These are phyloP conservation scores for Vulpes vulpes DNA, from an alignment of 2,113 vertebrate genomes.

Conservation along the genomic window DNA sequence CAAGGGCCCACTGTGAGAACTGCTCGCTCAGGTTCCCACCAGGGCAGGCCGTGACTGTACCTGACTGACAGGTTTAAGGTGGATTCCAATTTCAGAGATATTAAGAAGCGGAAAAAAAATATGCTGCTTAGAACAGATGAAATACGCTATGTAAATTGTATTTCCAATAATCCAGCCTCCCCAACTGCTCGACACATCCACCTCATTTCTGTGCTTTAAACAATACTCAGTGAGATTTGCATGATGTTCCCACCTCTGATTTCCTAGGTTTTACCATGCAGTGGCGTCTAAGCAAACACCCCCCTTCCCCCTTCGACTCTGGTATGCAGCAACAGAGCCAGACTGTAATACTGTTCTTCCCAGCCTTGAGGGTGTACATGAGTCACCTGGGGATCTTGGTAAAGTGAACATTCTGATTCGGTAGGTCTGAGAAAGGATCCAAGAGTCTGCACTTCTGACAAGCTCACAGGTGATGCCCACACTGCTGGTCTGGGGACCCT, in stretches of 20 bases:
- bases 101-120: not conserved
- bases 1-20: not conserved
- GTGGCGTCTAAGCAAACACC: not conserved
- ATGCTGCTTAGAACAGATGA: conserved; percentile 38
- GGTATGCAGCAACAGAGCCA: not conserved
- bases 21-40: not conserved
- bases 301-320: not conserved
- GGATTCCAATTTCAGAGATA: conserved; percentile 58
- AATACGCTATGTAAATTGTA: conserved; percentile 2
- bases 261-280: not conserved
- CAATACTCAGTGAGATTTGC: not conserved
- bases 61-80: conserved; percentile 20
- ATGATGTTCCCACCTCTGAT: not conserved
- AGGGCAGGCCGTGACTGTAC: not conserved
- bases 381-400: not conserved
- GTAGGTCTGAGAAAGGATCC: not conserved
- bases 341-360: not conserved
- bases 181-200: not conserved
- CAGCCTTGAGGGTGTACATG: not conserved
- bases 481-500: not conserved
- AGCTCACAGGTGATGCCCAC: not conserved
- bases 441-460: not conserved
- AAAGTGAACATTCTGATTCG: not conserved
- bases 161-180: not conserved
- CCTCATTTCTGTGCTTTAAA: not conserved